A percentile compares a stretch with the other conserved stretches of the same genome.
phyloP scores from a whole-genome alignment of 2,113 vertebrate genomes.

The Passer montanus region DNA sequence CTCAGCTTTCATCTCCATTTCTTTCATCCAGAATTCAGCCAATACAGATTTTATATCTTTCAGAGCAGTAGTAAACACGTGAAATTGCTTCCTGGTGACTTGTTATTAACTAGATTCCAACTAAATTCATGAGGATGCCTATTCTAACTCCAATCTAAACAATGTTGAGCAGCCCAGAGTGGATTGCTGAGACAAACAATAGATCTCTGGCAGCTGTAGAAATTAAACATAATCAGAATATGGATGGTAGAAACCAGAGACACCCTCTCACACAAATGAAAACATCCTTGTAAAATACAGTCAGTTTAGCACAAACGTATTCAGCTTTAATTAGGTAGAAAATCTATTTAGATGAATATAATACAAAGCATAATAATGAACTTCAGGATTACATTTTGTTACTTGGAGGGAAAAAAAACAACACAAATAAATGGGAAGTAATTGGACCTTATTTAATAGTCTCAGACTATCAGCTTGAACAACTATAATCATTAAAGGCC shows the following conservation, averaged over 20 bases:
- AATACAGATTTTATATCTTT: not conserved
- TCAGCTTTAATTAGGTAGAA: conserved; percentile 45
- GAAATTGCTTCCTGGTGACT: conserved; percentile 43
- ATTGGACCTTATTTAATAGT: conserved; percentile 41
- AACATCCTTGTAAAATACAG: not conserved
- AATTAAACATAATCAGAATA: conserved; percentile 22
- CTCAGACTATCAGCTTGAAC: conserved; percentile 36
- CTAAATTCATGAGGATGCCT: conserved; percentile 2
- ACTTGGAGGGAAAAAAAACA: conserved; percentile 25
- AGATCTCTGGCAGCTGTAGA: conserved; percentile 13
- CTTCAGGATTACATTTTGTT: conserved; percentile 54
- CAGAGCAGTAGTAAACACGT: conserved; percentile 34
- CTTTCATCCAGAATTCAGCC: not conserved
- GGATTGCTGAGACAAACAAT: conserved; percentile 2
- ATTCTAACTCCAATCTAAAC: conserved; percentile 30
- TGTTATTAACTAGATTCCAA: conserved; percentile 44
- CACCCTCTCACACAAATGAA: not conserved
- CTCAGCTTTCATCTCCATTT: not conserved
- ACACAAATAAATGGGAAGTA: conserved; percentile 40
- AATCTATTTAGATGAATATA: conserved; percentile 60
- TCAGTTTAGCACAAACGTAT: not conserved
- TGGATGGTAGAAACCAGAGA: conserved; percentile 23
- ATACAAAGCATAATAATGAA: conserved; percentile 57
- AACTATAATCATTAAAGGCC: conserved; percentile 30
- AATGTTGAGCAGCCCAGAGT: conserved; percentile 4